Evolutionary conservation across 2,797 vertebrate species (phyloP), one percentile per base, ranked within the genome.

Genomic region (Pipistrellus nathusii): DNA sequence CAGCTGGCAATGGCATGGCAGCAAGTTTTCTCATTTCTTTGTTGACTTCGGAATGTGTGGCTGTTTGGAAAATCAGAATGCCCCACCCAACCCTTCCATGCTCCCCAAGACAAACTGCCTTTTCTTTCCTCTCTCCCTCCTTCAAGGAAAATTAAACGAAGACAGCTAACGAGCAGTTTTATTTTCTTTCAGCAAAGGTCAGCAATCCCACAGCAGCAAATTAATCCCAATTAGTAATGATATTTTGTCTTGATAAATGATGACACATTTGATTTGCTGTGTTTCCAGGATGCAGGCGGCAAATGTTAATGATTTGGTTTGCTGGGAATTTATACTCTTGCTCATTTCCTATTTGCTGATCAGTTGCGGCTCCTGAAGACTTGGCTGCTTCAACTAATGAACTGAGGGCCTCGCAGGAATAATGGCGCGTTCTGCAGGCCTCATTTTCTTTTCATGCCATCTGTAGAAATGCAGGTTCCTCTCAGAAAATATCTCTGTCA

Each of bases 161-260:
- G 97, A 96, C 97, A 97, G 95, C 97, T 98, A 98, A 98, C 4
- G 1, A 98, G 97, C 80, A 97, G 95, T 95, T 97, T 98, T 97
- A 96, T 97, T 97, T 97, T 91, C 97, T 98, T 98, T 96, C 95
- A 97, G 95, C 94, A 98, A 98, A 98, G 98, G 98, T 98, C 97
- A 94, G 95, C 97, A 98, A 97, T 98, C 98, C 98, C 98, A 97
- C 97, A 96, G 98, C 97, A 98, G 97, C 97, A 98, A 98, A 98
- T 99, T 98, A 99, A 98, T 98, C 98, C 98, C 98, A 99, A 98
- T 98, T 98, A 98, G 98, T 97, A 98, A 98, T 98, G 98, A 98
- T 98, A 98, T 98, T 98, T 98, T 98, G 98, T 97, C 98, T 98
- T 98, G 97, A 98, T 98, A 98, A 97, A 98, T 97, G 98, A 98